A percentile compares a stretch with the other conserved stretches of the same genome.
These are phyloP conservation scores for Salvelinus namaycush DNA, from an alignment of 2,113 vertebrate genomes.

Conservation along the genomic window DNA sequence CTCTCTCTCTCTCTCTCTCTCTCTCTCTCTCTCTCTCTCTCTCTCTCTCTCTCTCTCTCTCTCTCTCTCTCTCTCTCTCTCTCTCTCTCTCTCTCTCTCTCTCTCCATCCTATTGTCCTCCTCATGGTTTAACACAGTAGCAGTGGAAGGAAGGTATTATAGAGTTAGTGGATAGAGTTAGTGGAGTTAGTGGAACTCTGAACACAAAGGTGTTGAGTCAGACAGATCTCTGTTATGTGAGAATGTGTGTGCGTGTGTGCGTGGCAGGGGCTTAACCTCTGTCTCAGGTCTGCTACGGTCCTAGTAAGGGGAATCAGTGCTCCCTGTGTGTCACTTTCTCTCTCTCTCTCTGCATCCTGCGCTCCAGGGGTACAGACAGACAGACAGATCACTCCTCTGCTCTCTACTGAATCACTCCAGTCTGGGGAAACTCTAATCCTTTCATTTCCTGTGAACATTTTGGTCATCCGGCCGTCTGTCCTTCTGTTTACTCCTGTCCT, in stretches of 20 bases:
- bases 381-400: not conserved
- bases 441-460: slow-evolving; percentile 14
- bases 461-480: slow-evolving; percentile 3
- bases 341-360: slow-evolving; percentile 2
- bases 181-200: slow-evolving; percentile 61
- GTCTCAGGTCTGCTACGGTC: slow-evolving; percentile 33
- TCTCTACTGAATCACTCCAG: slow-evolving; percentile 12
- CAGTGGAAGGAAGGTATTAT: slow-evolving; percentile 64
- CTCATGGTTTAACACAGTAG: not conserved
- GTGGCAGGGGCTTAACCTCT: slow-evolving; percentile 39
- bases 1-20: no score
- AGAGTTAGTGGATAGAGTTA: slow-evolving; percentile 55
- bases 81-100: no score
- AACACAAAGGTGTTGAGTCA: slow-evolving; percentile 78
- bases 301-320: slow-evolving; percentile 28
- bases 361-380: slow-evolving; percentile 9
- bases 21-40: not conserved
- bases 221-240: slow-evolving; percentile 64
- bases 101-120: not conserved
- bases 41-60: not conserved
- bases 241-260: slow-evolving; percentile 25
- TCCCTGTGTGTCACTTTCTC: not conserved
- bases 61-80: no score
- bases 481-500: not conserved
- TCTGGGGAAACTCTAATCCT: slow-evolving; percentile 17